Base-by-base conservation (phyloP, 2,888 invertebrate species). In the Amphiduros pacificus region DNA sequence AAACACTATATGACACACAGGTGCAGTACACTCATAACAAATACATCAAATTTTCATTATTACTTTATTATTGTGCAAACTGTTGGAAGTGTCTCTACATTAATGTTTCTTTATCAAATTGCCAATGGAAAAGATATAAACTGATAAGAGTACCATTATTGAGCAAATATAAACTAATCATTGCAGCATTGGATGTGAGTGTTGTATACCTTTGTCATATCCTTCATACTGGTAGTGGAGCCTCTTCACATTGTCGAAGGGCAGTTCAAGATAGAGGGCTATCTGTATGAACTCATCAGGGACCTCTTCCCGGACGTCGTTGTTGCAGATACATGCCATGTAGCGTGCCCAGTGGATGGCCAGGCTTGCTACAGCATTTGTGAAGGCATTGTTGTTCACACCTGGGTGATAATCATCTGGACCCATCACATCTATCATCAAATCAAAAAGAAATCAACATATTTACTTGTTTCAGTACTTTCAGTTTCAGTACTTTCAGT, bases 321-420 rank as follows among this genome's bases (percentile, higher is more conserved):
- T 29, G 22, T 41, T 41, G 48, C 59, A 59, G 9, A 53, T 1
- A 29, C 59, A 59, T 20, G 53, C 55, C 14, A 61, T 49, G 50
- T 61, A 61, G 17, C 71, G 54, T 24, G 63, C 71, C 57, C 62
- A 71, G 58, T 71, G 70, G 14, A 71, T 71, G 36, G 71, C 67
- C 28, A 71, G 64, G 27, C 58, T 61, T n/a, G 69, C 65, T 36
- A 64, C 53, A 24, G 60, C 68, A 44, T 73, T 56, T 22, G 69
- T 67, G 61, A 61, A 72, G 11, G 69, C 72, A 36, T 67, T 65
- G 63, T 72, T 72, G 53, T 69, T 56, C 3, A 68, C 64, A 22
- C 60, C 53, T 6, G 67, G 66, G 56, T 71, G 69, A 41, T 36
- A 66, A 11, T 68, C 66, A 54, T 72, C 72, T 2, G 72, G 72